Evolutionary conservation across 2,113 vertebrate genomes (phyloP).

Genomic region (Corythoichthys haematopterus): DNA sequence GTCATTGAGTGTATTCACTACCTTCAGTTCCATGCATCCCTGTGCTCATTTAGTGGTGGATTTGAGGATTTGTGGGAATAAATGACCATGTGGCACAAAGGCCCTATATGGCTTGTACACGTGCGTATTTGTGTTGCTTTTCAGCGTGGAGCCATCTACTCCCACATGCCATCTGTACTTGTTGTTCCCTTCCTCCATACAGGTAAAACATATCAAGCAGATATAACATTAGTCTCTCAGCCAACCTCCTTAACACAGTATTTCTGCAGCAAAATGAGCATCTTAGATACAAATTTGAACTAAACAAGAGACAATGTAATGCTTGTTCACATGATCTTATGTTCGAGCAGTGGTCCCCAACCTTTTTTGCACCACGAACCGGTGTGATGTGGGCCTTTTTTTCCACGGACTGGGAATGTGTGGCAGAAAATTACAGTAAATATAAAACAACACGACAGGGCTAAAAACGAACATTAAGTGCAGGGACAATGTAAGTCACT

Average conservation of each 20-base stretch:
- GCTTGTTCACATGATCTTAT: neutral
- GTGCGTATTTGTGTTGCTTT: conserved; percentile 8
- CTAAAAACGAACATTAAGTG: too few species aligned
- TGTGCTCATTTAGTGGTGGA: conserved; percentile 19
- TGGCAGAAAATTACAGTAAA: too few species aligned
- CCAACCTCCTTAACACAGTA: conserved; percentile 13
- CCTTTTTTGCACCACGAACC: too few species aligned
- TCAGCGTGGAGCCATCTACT: conserved; percentile 35
- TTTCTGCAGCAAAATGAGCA: neutral
- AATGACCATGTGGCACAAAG: neutral
- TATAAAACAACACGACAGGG: too few species aligned
- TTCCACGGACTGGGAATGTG: too few species aligned
- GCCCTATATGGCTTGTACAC: conserved; percentile 11
- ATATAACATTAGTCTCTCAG: neutral
- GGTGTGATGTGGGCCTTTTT: too few species aligned
- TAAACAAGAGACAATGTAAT: neutral
- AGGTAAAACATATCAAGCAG: conserved; percentile 27
- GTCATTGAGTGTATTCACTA: conserved; percentile 17
- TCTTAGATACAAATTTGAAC: neutral
- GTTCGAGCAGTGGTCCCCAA: too few species aligned
- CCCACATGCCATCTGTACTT: conserved; percentile 59
- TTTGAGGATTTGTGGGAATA: conserved; percentile 9
- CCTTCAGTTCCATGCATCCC: neutral
- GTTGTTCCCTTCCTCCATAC: conserved; percentile 30
- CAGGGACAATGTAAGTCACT: too few species aligned